Conservation (phyloP, 53 echinoderm and acorn worm genomes). For the Hippasteria phrygiana region DNA sequence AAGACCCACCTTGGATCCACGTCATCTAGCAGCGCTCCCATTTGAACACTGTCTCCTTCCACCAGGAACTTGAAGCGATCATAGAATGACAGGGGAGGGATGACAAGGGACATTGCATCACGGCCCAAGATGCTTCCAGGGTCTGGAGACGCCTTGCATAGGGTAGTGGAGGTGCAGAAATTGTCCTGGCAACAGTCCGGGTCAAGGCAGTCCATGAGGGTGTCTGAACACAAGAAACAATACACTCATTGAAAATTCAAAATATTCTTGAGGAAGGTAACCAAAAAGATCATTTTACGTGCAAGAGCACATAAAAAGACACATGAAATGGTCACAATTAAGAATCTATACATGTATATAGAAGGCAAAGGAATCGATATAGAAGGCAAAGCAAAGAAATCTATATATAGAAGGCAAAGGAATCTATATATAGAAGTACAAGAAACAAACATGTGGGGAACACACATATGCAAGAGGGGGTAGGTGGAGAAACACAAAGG, state of each 20-base stretch:
- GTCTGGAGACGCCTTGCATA: slow-evolving; percentile 82
- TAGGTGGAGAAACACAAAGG: too few relatives aligned
- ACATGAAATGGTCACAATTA: too few relatives aligned
- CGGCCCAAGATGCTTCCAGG: slow-evolving; percentile 70
- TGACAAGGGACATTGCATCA: slow-evolving; percentile 20
- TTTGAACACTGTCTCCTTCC: slow-evolving; percentile 83
- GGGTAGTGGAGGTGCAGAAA: slow-evolving; percentile 70
- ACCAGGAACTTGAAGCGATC: slow-evolving; percentile 89
- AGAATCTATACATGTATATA: too few relatives aligned
- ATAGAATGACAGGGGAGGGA: slow-evolving; percentile 83
- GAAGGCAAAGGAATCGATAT: too few relatives aligned
- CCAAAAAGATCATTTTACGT: too few relatives aligned
- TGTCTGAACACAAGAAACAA: slow-evolving; percentile 63
- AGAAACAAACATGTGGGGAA: too few relatives aligned
- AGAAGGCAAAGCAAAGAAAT: too few relatives aligned
- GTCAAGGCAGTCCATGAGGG: slow-evolving; percentile 89
- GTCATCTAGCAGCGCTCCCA: slow-evolving; percentile 39
- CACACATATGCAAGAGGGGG: too few relatives aligned
- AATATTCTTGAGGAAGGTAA: background rate
- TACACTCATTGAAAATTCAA: background rate
- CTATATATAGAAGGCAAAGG: too few relatives aligned
- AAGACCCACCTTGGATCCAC: slow-evolving; percentile 53
- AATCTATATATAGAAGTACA: too few relatives aligned
- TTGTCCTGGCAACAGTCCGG: slow-evolving; percentile 90
- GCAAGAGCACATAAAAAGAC: too few relatives aligned